A percentile compares a stretch with the other conserved stretches of the same genome.
These are phyloP conservation scores for Dissostichus mawsoni DNA, from an alignment of 2,113 vertebrate species.

Conservation along the genomic window DNA sequence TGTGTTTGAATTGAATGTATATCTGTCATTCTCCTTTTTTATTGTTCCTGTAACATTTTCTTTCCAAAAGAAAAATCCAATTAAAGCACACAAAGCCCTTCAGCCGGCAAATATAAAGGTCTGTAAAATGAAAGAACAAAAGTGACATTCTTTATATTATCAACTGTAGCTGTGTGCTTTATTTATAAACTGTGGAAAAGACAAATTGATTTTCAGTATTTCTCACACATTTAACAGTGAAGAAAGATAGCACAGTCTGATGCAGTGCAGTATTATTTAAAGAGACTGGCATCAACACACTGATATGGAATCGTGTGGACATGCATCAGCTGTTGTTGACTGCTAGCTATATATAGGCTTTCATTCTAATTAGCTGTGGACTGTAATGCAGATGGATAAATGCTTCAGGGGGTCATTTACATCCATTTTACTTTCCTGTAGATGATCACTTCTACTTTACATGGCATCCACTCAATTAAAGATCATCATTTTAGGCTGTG, in stretches of 20 bases:
- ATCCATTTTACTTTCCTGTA: conserved; percentile 35
- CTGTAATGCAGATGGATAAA: conserved; percentile 35
- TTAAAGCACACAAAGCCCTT: conserved; percentile 10
- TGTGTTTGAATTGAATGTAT: not conserved
- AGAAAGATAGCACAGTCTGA: conserved; percentile 2
- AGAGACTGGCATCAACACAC: not conserved
- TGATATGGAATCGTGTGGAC: not conserved
- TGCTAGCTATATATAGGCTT: conserved; percentile 27
- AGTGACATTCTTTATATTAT: conserved; percentile 12
- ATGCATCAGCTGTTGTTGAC: not conserved
- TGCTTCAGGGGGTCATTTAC: conserved; percentile 40
- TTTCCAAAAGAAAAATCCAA: not conserved
- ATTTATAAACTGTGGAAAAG: not conserved
- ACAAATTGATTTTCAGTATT: conserved; percentile 17
- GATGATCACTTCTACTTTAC: conserved; percentile 38
- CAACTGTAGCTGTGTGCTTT: conserved; percentile 1
- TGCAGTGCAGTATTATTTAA: conserved; percentile 24
- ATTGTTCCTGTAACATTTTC: not conserved
- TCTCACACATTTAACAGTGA: conserved; percentile 2
- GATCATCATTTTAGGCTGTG: conserved; percentile 16
- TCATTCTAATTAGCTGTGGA: conserved; percentile 51
- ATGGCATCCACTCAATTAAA: conserved; percentile 39
- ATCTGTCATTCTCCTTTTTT: not conserved
- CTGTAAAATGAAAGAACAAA: conserved; percentile 18
- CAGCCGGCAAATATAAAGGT: not conserved